phyloP scores from a whole-genome alignment of 2,797 vertebrate genomes.

The Protonibea diacanthus region DNA sequence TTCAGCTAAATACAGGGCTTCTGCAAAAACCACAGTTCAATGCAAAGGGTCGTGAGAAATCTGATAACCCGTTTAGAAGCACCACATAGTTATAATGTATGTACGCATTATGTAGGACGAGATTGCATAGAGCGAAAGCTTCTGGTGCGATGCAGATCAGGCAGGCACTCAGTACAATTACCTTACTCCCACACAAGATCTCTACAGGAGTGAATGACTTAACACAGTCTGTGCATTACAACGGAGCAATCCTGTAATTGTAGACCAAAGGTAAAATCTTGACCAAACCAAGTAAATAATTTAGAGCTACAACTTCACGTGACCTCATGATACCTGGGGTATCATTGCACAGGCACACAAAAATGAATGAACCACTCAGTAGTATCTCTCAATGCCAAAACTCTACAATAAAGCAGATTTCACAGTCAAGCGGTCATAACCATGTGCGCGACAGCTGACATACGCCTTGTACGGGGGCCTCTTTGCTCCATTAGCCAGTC shows the following conservation, averaged over 20 bases:
- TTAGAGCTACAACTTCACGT: background rate
- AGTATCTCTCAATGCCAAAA: background rate
- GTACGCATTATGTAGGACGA: background rate
- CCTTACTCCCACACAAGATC: constrained; percentile 15
- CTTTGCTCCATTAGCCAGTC: constrained; percentile 64
- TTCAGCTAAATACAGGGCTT: background rate
- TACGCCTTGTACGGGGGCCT: constrained; percentile 31
- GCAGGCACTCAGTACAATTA: background rate
- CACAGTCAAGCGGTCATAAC: constrained; percentile 47
- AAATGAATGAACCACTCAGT: background rate
- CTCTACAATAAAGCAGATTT: constrained; percentile 32
- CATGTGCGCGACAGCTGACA: constrained; percentile 45
- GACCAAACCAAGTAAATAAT: background rate
- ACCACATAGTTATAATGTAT: background rate
- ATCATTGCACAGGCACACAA: background rate
- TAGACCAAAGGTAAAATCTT: background rate
- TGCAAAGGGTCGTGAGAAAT: background rate
- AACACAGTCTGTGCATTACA: background rate
- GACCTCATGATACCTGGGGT: background rate
- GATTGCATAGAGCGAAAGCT: background rate
- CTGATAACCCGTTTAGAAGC: background rate
- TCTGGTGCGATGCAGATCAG: background rate
- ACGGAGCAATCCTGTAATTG: background rate
- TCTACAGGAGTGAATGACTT: constrained; percentile 10
- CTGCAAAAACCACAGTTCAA: background rate